Base-by-base conservation (phyloP, 2,888 invertebrate species). In the Zaprionus bogoriensis region DNA sequence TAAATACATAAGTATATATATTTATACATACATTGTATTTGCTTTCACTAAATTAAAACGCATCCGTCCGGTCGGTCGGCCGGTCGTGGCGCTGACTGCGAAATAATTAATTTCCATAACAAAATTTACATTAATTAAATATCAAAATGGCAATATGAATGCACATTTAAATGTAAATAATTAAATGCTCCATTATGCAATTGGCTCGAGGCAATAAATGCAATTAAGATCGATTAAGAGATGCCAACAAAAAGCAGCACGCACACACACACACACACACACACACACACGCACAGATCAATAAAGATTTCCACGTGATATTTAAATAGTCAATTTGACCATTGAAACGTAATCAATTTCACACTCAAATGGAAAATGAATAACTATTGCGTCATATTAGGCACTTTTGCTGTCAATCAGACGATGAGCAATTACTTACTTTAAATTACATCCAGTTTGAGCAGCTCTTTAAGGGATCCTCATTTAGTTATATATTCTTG, bases 101-200 rank as follows among this genome's bases (percentile, higher is more conserved):
- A 63, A 61, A 64, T 62, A 78, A 84, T 84, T 77, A 78, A 81
- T 81, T 81, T 81, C 53, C 72, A 70, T 67, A 74, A 59, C 72
- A 77, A 54, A 74, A 74, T 58, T 47, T 50, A 44, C 50, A 78
- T 72, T 78, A 73, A 84, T 84, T 74, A 65, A 73, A 63, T 67
- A 62, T 39, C 59, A 41, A 77, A 75, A 58, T 59, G 38, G 50
- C 57, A 30, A 36, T 44, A 38, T 36, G 28, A 67, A 74, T 73
- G 70, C 42, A 62, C 81, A 70, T 72, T 74, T 81, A 54, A 67
- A 81, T 77, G 72, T 69, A 63, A 66, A 77, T 80, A 67, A 80
- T 80, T 80, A 52, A 74, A 69, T 60, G 47, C 22, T 14, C 7
- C 47, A 53, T 57, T 59, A 42, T 46, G 44, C 48, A 36, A 27